Conservation (phyloP, 1,140 invertebrate species). For the Aphidius ervi region DNA sequence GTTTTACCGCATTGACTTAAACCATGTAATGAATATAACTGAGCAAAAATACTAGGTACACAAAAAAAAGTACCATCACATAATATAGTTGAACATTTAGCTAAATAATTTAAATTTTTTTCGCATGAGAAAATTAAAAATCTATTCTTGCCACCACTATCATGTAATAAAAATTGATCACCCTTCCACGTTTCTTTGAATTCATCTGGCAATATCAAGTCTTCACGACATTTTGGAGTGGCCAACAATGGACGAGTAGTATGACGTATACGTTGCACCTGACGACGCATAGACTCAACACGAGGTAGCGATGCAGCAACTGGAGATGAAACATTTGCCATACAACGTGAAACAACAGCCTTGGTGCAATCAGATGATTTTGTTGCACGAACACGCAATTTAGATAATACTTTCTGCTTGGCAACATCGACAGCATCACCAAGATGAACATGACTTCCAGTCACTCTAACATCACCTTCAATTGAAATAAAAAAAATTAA, state of each 20-base stretch:
- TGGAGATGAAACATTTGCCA: no score
- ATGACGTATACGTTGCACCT: conserved; percentile 13
- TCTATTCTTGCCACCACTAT: conserved; percentile 7
- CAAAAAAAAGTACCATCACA: conserved; percentile 20
- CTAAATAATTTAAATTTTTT: conserved; percentile 9
- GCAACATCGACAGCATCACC: no score
- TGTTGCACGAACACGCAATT: no score
- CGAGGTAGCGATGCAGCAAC: no score
- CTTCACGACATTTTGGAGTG: conserved; percentile 3
- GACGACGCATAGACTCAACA: no score
- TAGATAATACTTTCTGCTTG: no score
- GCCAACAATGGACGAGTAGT: neutral
- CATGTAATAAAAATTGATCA: conserved; percentile 14
- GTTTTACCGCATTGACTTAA: conserved; percentile 6
- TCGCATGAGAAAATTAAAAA: conserved; percentile 13
- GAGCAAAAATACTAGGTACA: conserved; percentile 14
- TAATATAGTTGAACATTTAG: conserved; percentile 8
- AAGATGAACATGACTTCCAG: no score
- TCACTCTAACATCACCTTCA: no score
- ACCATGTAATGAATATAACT: conserved; percentile 25
- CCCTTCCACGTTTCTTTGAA: conserved; percentile 5
- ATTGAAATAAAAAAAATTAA: no score
- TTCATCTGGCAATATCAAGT: conserved; percentile 5
- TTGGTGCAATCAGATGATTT: no score
- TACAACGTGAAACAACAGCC: no score